Conservation (phyloP, 2,888 invertebrate species). For the Linhomoeus sp. region DNA sequence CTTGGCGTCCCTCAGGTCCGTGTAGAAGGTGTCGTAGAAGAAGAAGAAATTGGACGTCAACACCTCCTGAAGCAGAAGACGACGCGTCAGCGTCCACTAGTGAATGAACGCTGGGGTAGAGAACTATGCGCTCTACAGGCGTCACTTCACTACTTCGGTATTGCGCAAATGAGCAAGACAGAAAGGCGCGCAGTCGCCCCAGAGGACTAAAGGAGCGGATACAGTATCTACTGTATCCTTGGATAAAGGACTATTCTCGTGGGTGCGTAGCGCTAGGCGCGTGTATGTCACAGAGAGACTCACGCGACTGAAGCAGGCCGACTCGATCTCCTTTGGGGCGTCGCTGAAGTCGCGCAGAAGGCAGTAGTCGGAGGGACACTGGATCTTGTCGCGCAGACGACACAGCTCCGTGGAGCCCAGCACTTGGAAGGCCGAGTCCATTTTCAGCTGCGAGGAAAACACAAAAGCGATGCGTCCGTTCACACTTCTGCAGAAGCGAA, state of each 20-base stretch:
- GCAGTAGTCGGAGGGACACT: constrained; percentile 47
- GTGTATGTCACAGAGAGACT: too few relatives aligned
- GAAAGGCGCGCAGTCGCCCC: too few relatives aligned
- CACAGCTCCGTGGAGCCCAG: constrained; percentile 47
- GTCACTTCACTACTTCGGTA: too few relatives aligned
- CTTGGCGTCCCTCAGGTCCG: constrained; percentile 42
- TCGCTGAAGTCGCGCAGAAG: constrained; percentile 32
- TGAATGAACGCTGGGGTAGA: too few relatives aligned
- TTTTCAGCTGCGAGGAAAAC: constrained; percentile 10
- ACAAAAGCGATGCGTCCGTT: background rate
- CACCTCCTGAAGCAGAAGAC: constrained; percentile 41
- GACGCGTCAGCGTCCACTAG: too few relatives aligned
- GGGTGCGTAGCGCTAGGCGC: too few relatives aligned
- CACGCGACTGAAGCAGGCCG: constrained; percentile 10
- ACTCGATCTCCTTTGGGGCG: constrained; percentile 19
- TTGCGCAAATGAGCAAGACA: too few relatives aligned
- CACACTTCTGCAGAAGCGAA: background rate
- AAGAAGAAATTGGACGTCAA: constrained; percentile 55
- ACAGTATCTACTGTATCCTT: too few relatives aligned
- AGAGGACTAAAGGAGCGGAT: too few relatives aligned
- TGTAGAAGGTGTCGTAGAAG: constrained; percentile 56
- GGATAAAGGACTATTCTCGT: too few relatives aligned
- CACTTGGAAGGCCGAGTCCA: constrained; percentile 40
- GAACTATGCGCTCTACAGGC: too few relatives aligned
- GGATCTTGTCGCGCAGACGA: constrained; percentile 51